Conservation (phyloP, 37 sponge, comb jelly and placozoan species). For the Oopsacas minuta region DNA sequence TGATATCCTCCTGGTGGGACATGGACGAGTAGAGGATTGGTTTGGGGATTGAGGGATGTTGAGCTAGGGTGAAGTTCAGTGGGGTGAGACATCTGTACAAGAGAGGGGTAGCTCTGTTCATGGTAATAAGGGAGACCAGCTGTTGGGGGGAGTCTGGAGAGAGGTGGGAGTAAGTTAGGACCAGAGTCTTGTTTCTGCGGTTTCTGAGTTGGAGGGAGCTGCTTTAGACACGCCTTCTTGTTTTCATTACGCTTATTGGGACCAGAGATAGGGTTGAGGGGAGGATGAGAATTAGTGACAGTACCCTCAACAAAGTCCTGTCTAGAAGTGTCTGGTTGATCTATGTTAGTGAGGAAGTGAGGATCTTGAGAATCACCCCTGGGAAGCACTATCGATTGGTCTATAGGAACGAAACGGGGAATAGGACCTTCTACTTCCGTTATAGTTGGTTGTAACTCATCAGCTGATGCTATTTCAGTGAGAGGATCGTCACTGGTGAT, state of each 20-base stretch:
- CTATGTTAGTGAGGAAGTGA: background rate
- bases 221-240: background rate
- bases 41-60: background rate
- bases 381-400: background rate
- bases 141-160: background rate
- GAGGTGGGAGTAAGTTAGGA: background rate
- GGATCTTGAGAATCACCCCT: background rate
- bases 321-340: background rate
- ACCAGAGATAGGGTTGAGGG: background rate
- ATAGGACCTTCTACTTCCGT: slow-evolving; percentile 14
- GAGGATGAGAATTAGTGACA: background rate
- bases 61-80: background rate
- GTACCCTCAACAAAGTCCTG: background rate
- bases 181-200: background rate
- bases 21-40: background rate
- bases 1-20: background rate
- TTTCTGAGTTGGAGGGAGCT: background rate
- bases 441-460: slow-evolving; percentile 1
- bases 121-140: background rate
- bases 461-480: background rate
- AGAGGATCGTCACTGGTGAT: background rate
- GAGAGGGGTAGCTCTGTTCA: background rate
- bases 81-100: background rate
- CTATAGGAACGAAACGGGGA: background rate
- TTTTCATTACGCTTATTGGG: background rate